These are phyloP conservation scores for Mantis religiosa DNA, from an alignment of 2,888 invertebrate genomes.

Conservation along the genomic window DNA sequence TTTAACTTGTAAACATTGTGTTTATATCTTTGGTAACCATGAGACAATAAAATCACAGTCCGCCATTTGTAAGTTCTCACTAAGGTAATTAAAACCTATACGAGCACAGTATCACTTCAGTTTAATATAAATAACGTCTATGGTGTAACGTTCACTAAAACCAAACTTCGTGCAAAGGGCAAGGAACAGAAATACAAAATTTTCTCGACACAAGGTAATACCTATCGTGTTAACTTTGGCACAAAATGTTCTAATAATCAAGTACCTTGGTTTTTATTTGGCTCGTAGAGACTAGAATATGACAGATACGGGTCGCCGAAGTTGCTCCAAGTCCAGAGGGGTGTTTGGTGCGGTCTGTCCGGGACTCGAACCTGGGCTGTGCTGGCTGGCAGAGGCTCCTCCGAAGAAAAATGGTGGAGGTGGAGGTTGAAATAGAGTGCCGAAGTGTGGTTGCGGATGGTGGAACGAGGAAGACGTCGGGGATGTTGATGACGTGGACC, in stretches of 20 bases:
- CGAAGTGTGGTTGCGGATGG: constrained; percentile 14
- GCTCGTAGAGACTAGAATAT: constrained; percentile 34
- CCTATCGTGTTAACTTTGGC: background rate
- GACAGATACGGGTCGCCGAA: constrained; percentile 66
- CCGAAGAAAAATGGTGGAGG: constrained; percentile 47
- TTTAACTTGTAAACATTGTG: background rate
- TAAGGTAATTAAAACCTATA: background rate
- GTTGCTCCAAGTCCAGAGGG: constrained; percentile 43
- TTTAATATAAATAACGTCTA: background rate
- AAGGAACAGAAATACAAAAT: background rate
- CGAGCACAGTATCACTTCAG: background rate
- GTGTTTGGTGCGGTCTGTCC: constrained; percentile 33
- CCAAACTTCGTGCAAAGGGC: background rate
- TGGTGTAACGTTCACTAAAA: background rate
- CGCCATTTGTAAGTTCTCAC: background rate
- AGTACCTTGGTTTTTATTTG: background rate
- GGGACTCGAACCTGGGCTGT: constrained; percentile 46
- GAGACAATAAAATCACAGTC: background rate
- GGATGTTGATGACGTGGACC: constrained; percentile 9
- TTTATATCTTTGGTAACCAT: background rate
- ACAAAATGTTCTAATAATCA: background rate
- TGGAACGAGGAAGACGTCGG: constrained; percentile 19
- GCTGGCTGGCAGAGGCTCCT: constrained; percentile 41
- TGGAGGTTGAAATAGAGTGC: constrained; percentile 41
- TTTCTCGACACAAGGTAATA: background rate